Conservation (phyloP, 1,140 invertebrate species). For the Elymnias hypermnestra region DNA sequence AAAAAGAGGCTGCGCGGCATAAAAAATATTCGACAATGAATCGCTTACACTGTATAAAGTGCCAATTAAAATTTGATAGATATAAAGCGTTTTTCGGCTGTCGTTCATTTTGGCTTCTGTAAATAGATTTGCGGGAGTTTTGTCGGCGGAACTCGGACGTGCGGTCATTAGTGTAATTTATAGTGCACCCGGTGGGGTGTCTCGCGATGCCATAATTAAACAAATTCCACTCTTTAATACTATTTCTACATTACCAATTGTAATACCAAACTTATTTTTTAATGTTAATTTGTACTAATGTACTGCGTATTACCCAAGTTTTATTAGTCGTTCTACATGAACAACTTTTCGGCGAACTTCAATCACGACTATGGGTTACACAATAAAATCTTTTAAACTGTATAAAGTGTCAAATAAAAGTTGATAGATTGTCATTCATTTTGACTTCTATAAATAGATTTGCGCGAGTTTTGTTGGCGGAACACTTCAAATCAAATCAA, state of each 20-base stretch:
- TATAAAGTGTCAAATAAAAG: conserved; percentile 73
- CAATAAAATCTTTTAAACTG: conserved; percentile 66
- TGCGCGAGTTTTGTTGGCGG: conserved; percentile 9
- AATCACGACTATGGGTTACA: no score
- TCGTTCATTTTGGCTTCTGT: conserved; percentile 24
- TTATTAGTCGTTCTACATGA: no score
- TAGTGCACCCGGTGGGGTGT: conserved; percentile 3
- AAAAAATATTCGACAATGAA: conserved; percentile 70
- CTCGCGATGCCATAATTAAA: conserved; percentile 1
- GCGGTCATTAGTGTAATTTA: conserved; percentile 15
- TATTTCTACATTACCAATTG: no score
- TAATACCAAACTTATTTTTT: no score
- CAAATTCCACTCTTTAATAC: no score
- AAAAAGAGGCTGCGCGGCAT: conserved; percentile 39
- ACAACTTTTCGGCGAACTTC: no score
- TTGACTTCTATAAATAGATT: conserved; percentile 26
- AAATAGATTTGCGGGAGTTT: conserved; percentile 22
- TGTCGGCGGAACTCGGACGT: conserved; percentile 8
- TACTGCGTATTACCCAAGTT: no score
- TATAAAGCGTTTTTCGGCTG: conserved; percentile 50
- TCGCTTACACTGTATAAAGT: conserved; percentile 66
- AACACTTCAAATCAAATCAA: no score
- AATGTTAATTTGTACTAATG: no score
- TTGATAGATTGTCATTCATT: conserved; percentile 56
- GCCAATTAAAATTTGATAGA: conserved; percentile 75